Conservation (phyloP, 2,888 invertebrate species). For the Macaria liturata region DNA sequence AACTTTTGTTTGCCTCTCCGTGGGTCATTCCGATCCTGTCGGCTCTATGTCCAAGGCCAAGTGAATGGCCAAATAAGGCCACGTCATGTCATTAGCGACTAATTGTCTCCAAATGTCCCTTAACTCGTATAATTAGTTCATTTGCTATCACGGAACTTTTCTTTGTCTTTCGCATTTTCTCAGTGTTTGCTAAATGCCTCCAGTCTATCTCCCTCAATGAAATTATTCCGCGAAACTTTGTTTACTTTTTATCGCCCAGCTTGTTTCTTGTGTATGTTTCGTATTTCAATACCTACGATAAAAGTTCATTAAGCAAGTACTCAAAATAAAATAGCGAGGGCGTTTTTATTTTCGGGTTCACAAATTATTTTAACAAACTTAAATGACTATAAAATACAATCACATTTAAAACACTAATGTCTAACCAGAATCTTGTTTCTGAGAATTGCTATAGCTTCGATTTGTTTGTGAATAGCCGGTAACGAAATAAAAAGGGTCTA, state of each 20-base stretch:
- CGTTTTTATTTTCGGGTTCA: no score
- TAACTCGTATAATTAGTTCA: constrained; percentile 3
- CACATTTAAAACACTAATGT: no score
- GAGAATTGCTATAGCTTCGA: constrained; percentile 3
- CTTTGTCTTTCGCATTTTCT: no score
- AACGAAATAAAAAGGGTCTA: constrained; percentile 1
- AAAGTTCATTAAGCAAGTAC: neutral
- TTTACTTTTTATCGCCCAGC: no score
- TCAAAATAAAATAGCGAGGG: no score
- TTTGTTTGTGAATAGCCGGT: constrained; percentile 8
- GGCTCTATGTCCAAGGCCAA: constrained; percentile 10
- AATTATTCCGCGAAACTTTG: no score
- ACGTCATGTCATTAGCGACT: constrained; percentile 9
- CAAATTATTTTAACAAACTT: no score
- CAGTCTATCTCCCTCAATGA: constrained; percentile 2
- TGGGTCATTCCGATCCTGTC: constrained; percentile 11
- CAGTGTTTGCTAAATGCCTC: no score
- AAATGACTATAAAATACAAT: no score
- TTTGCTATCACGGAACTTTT: constrained; percentile 7
- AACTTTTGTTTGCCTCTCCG: neutral
- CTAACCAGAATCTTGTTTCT: no score
- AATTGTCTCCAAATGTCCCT: constrained; percentile 5
- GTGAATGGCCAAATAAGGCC: constrained; percentile 17
- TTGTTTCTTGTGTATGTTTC: constrained; percentile 12
- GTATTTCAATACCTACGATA: constrained; percentile 9